These are phyloP conservation scores for Oscheius sp. DNA, from an alignment of 2,888 invertebrate genomes.

Conservation along the genomic window DNA sequence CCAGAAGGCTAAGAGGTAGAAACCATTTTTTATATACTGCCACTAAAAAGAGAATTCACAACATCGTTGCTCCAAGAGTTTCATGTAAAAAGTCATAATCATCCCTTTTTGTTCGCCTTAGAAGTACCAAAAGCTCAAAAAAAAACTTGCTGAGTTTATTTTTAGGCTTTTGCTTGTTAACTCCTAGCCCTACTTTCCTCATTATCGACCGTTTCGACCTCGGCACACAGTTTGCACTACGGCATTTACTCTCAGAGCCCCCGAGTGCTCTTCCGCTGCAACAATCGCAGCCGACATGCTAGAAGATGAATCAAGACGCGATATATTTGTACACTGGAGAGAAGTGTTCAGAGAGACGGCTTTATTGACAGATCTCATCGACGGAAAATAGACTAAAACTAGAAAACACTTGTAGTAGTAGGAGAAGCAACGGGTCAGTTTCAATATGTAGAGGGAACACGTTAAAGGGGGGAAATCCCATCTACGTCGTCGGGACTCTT, in stretches of 20 bases:
- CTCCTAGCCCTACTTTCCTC: neutral
- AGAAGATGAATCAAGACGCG: no score
- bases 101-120: neutral
- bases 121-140: neutral
- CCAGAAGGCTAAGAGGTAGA: neutral
- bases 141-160: neutral
- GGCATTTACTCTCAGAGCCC: slow-evolving; percentile 32
- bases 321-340: no score
- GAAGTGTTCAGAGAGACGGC: no score
- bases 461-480: no score
- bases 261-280: slow-evolving; percentile 22
- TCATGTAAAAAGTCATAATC: neutral
- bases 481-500: no score
- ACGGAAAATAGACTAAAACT: no score
- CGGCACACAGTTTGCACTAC: slow-evolving; percentile 32
- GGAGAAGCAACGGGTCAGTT: no score
- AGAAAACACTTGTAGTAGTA: no score
- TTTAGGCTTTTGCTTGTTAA: neutral
- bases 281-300: neutral
- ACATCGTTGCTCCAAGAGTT: neutral
- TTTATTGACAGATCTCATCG: no score
- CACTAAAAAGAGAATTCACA: neutral
- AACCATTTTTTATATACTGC: neutral
- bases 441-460: no score
- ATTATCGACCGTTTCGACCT: slow-evolving; percentile 21